Base-by-base conservation (phyloP, 1,140 invertebrate genomes). In the Sitophilus oryzae region DNA sequence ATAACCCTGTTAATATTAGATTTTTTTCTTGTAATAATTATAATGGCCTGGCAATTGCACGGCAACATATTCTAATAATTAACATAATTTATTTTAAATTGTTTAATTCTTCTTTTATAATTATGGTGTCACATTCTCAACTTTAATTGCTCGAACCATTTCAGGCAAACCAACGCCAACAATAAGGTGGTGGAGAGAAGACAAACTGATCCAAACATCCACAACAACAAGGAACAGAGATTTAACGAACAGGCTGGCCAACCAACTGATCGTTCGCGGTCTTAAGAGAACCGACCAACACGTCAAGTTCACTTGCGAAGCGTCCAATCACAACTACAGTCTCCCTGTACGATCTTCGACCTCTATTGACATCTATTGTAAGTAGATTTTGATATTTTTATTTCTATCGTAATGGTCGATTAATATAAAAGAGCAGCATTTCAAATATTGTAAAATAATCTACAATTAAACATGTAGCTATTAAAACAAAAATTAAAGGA, bases 121-220 rank as follows among this genome's bases (percentile, higher is more conserved):
- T n/a, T n/a, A n/a, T n/a, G n/a, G n/a, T n/a, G n/a, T n/a, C n/a
- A n/a, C n/a, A n/a, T n/a, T n/a, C n/a, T n/a, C n/a, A n/a, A 30
- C 25, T 30, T 30, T 11, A 30, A 30, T 30, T 5, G 25, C 14
- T 37, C 25, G 5, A 52, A 42, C 48, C 60, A 59, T 71, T 74
- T 16, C 70, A 94, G 91, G 91, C 60, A 83, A 82, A 58, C 91
- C 91, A 1, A 79, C 81, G 30, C 91, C 91, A 3, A 81, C 79
- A 56, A 82, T 95, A 10, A 86, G 84, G 63, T 95, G 91, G 91
- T 89, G 88, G 79, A 78, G 87, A 65, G 89, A 85, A 56, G 86
- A 84, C 35, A 82, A 82, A 16, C 76, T 93, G 22, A 68, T 87
- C 14, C 82, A 86, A 52, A 74, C 78, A 0, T 75, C 73, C 10